Evolutionary conservation across 2,797 vertebrate genomes (phyloP).

Genomic region (Anomalospiza imberbis): DNA sequence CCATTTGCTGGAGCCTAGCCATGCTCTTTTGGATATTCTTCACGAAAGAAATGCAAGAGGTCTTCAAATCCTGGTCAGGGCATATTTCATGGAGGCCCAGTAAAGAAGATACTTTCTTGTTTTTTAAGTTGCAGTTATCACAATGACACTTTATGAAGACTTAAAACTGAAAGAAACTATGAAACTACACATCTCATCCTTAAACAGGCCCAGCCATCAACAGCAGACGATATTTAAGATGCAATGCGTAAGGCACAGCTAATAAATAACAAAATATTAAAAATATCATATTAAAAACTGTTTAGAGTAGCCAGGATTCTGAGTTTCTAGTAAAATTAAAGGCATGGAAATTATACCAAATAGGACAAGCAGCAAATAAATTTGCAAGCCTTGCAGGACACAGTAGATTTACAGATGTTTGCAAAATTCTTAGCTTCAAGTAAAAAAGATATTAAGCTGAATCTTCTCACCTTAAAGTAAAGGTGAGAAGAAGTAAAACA

Average conservation of each 20-base stretch:
- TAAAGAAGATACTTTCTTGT: not conserved
- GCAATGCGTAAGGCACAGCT: not conserved
- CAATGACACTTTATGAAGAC: not conserved
- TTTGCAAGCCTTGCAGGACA: not conserved
- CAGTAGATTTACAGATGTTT: not conserved
- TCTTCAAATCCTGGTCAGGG: not conserved
- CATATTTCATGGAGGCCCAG: not conserved
- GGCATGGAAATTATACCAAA: not conserved
- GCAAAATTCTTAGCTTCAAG: not conserved
- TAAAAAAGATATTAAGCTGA: not conserved
- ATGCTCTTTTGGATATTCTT: not conserved
- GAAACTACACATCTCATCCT: not conserved
- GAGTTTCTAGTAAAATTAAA: not conserved
- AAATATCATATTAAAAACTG: not conserved
- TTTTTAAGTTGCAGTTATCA: not conserved
- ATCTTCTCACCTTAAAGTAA: not conserved
- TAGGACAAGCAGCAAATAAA: not conserved
- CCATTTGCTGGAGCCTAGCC: not conserved
- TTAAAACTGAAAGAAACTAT: not conserved
- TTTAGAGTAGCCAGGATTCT: not conserved
- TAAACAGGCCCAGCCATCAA: not conserved
- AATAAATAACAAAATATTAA: not conserved
- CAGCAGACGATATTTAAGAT: not conserved
- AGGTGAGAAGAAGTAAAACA: not conserved
- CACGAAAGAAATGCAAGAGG: accelerated